A percentile compares a stretch with the other conserved stretches of the same genome.
Evolutionary conservation across 2,113 vertebrate species (phyloP).

Genomic region (Megaceryle maxima): DNA sequence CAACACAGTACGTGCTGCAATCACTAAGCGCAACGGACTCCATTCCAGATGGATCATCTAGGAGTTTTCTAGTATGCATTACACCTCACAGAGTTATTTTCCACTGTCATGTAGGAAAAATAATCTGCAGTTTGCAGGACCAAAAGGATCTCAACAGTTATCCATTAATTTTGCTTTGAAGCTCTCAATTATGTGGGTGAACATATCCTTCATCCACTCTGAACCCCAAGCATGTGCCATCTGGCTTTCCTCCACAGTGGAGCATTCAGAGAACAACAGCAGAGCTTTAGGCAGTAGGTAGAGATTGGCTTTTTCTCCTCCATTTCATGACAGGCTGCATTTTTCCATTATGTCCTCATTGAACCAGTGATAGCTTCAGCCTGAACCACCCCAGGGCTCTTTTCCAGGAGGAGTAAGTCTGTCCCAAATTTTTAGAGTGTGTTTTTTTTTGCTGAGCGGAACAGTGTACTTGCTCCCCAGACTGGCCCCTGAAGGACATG

Average conservation of each 20-base stretch:
- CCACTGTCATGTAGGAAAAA: neutral
- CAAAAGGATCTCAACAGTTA: neutral
- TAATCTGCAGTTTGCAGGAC: neutral
- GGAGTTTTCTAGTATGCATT: neutral
- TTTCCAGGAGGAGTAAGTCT: neutral
- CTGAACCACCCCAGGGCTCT: neutral
- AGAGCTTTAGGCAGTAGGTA: neutral
- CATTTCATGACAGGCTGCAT: neutral
- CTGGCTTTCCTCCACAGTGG: neutral
- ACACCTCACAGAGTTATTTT: neutral
- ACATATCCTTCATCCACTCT: neutral
- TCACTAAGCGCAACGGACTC: neutral
- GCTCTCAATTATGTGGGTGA: neutral
- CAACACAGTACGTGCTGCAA: constrained; percentile 14
- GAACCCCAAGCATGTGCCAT: neutral
- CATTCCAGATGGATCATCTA: neutral
- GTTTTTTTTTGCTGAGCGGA: neutral
- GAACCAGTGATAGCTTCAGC: neutral
- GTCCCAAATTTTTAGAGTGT: neutral
- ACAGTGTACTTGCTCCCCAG: neutral
- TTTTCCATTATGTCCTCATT: neutral
- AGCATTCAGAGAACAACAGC: neutral
- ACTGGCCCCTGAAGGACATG: neutral
- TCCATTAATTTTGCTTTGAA: neutral
- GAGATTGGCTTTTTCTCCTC: neutral